A percentile compares a stretch with the other conserved stretches of the same genome.
Evolutionary conservation across 2,113 vertebrate genomes (phyloP).

Genomic region (Cnemophilus loriae): DNA sequence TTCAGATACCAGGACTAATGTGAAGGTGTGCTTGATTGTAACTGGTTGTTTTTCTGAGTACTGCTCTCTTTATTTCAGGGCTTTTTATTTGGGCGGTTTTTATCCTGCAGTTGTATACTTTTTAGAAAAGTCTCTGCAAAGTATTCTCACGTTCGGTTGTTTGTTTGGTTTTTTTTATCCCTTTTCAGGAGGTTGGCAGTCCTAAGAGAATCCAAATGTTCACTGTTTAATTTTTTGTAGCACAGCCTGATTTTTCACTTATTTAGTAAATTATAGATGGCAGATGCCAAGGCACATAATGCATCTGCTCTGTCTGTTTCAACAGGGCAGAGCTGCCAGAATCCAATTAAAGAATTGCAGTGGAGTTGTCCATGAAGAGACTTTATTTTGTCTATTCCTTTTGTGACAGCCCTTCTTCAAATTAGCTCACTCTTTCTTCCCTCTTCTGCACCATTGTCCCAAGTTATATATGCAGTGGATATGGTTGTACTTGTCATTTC

Average conservation of each 20-base stretch:
- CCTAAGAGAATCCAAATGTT: conserved; percentile 51
- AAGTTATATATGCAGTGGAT: not conserved
- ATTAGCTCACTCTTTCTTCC: not conserved
- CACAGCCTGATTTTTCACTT: conserved; percentile 39
- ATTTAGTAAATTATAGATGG: conserved; percentile 54
- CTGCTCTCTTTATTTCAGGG: not conserved
- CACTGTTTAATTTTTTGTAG: conserved; percentile 31
- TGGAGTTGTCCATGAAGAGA: not conserved
- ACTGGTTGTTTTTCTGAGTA: not conserved
- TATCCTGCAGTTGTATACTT: not conserved
- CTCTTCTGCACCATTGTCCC: not conserved
- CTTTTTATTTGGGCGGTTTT: not conserved
- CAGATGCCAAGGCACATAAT: conserved; percentile 43
- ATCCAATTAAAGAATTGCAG: conserved; percentile 34
- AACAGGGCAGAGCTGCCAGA: conserved; percentile 22
- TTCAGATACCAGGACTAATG: not conserved
- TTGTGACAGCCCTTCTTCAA: not conserved
- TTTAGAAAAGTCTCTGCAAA: not conserved
- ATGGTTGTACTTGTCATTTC: not conserved
- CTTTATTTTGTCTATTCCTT: conserved; percentile 7
- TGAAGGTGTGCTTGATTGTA: not conserved
- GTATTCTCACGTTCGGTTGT: not conserved
- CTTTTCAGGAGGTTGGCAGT: not conserved
- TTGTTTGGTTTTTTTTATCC: not conserved
- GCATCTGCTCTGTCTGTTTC: not conserved